Conservation (phyloP, 1,140 invertebrate genomes). For the Pogonomyrmex californicus region DNA sequence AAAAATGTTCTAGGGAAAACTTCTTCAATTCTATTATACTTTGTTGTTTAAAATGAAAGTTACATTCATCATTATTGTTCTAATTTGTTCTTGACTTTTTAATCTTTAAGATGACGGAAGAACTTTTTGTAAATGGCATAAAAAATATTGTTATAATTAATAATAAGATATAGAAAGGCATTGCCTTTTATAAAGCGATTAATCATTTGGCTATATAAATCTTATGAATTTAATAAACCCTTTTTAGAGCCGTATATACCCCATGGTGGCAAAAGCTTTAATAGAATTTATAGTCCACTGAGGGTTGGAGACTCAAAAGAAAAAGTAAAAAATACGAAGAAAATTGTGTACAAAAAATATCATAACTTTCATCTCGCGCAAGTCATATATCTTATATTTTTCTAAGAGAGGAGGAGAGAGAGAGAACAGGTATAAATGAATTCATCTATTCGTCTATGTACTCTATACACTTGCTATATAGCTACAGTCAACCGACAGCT, state of each 20-base stretch:
- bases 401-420: not conserved
- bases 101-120: not conserved
- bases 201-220: not conserved
- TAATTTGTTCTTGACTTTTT: not conserved
- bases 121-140: not conserved
- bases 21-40: not conserved
- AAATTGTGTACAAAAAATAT: not conserved
- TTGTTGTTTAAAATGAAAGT: conserved; percentile 9
- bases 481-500: not conserved
- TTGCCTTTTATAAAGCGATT: not conserved
- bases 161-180: not conserved
- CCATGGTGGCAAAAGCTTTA: not conserved
- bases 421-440: conserved; percentile 10
- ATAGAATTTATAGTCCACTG: not conserved
- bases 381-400: conserved; percentile 4
- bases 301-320: not conserved
- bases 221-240: conserved; percentile 30
- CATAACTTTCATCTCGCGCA: conserved; percentile 3
- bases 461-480: not conserved
- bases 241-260: not conserved
- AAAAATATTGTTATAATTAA: conserved; percentile 15
- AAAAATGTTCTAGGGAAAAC: conserved; percentile 2
- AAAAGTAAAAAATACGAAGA: not conserved
- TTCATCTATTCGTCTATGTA: conserved; percentile 21
- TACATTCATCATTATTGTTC: conserved; percentile 8